Evolutionary conservation across 2,113 vertebrate genomes (phyloP).

Genomic region (Siniperca chuatsi): DNA sequence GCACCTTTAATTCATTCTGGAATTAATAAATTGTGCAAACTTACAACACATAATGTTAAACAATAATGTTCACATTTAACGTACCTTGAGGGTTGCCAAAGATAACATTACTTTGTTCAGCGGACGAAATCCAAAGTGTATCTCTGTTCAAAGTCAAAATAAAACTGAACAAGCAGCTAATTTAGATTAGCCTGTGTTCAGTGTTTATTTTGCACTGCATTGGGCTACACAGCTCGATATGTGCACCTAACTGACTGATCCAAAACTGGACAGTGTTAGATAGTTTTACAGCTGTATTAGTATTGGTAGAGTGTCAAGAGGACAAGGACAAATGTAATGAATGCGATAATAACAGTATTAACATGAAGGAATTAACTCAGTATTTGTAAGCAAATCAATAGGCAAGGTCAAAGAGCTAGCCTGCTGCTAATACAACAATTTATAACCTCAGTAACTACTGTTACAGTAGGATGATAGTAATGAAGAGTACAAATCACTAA

Average conservation of each 20-base stretch:
- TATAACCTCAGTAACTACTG: not conserved
- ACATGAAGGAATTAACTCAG: conserved; percentile 4
- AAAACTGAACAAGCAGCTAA: not conserved
- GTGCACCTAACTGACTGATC: not conserved
- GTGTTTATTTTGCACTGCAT: not conserved
- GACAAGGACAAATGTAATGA: not conserved
- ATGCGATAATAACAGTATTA: not conserved
- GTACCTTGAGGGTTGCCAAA: not conserved
- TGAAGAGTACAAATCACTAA: not conserved
- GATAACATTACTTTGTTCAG: not conserved
- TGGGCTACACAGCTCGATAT: not conserved
- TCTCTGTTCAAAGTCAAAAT: too few relatives aligned
- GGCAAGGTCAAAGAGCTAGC: not conserved
- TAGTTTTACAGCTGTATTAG: not conserved
- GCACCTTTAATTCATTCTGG: not conserved
- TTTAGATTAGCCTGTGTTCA: not conserved
- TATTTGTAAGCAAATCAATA: not conserved
- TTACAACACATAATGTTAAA: not conserved
- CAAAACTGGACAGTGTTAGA: not conserved
- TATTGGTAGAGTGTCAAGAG: not conserved
- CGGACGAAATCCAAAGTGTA: not conserved
- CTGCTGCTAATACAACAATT: not conserved
- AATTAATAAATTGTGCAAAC: not conserved
- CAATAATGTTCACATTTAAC: not conserved
- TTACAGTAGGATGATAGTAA: not conserved